phyloP scores from a whole-genome alignment of 2,797 vertebrate species.

The Microchirus variegatus region DNA sequence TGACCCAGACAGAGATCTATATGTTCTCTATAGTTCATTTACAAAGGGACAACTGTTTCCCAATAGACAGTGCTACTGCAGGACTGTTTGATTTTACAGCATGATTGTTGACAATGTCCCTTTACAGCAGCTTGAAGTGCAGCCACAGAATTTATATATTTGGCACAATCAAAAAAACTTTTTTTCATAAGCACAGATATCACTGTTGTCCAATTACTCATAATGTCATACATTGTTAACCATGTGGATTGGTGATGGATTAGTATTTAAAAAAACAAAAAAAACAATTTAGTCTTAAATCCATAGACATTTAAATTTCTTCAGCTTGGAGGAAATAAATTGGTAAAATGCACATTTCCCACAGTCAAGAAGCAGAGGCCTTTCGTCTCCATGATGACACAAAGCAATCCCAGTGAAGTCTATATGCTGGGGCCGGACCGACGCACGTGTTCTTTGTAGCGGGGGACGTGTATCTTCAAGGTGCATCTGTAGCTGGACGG shows the following conservation, averaged over 20 bases:
- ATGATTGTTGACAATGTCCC: conserved; percentile 41
- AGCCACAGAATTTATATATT: conserved; percentile 74
- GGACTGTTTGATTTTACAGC: conserved; percentile 48
- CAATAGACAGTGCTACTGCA: conserved; percentile 35
- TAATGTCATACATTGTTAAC: conserved; percentile 43
- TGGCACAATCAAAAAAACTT: conserved; percentile 75
- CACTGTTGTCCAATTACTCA: conserved; percentile 52
- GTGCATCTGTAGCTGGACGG: conserved; percentile 72
- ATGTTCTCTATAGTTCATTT: conserved; percentile 36
- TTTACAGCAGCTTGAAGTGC: conserved; percentile 61
- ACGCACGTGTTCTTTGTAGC: conserved; percentile 45
- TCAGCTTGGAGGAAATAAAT: conserved; percentile 52
- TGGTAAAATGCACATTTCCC: conserved; percentile 73
- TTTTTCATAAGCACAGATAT: conserved; percentile 51
- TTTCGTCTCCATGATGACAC: conserved; percentile 42
- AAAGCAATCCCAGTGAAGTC: conserved; percentile 50
- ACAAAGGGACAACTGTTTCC: conserved; percentile 23
- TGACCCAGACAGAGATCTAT: conserved; percentile 48
- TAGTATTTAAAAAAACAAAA: conserved; percentile 79
- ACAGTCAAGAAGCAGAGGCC: conserved; percentile 55
- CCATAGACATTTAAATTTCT: conserved; percentile 59
- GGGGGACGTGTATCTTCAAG: conserved; percentile 52
- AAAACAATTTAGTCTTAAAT: conserved; percentile 64
- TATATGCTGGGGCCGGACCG: conserved; percentile 26
- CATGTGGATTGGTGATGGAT: conserved; percentile 53